phyloP scores from a whole-genome alignment of 2,888 invertebrate species.

The Cephalotes varians region DNA sequence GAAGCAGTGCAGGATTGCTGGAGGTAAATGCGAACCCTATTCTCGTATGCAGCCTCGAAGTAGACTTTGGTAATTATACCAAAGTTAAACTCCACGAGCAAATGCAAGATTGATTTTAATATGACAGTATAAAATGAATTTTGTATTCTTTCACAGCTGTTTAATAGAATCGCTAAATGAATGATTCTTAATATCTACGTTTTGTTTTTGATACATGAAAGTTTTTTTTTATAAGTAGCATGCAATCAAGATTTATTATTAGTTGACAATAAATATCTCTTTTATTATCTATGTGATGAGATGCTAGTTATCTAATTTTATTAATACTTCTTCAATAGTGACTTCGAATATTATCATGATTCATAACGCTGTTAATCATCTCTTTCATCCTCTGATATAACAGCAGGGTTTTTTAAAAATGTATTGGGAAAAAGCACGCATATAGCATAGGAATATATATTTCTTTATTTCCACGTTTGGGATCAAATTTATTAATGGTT shows the following conservation, averaged over 20 bases:
- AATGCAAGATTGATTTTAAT: constrained; percentile 24
- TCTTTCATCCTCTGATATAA: constrained; percentile 26
- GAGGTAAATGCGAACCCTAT: constrained; percentile 44
- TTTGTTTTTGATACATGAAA: not conserved
- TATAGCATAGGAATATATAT: not conserved
- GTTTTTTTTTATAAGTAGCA: not conserved
- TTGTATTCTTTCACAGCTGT: not conserved
- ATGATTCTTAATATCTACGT: not conserved
- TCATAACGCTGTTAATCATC: constrained; percentile 25
- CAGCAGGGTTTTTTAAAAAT: constrained; percentile 37
- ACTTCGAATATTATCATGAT: constrained; percentile 13
- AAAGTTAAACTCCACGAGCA: constrained; percentile 5
- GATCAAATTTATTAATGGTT: constrained; percentile 16
- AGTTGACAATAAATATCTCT: not conserved
- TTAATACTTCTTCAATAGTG: not conserved
- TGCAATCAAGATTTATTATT: not conserved
- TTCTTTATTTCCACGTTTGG: constrained; percentile 1
- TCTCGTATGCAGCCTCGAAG: constrained; percentile 40
- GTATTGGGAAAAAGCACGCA: constrained; percentile 13
- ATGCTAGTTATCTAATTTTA: not conserved
- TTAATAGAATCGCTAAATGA: not conserved
- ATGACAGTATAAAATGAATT: constrained; percentile 8
- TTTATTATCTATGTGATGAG: constrained; percentile 1
- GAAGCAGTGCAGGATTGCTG: constrained; percentile 32
- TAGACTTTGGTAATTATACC: constrained; percentile 42